Base-by-base conservation (phyloP, 2,797 vertebrate genomes). In the Lithobates sylvaticus region DNA sequence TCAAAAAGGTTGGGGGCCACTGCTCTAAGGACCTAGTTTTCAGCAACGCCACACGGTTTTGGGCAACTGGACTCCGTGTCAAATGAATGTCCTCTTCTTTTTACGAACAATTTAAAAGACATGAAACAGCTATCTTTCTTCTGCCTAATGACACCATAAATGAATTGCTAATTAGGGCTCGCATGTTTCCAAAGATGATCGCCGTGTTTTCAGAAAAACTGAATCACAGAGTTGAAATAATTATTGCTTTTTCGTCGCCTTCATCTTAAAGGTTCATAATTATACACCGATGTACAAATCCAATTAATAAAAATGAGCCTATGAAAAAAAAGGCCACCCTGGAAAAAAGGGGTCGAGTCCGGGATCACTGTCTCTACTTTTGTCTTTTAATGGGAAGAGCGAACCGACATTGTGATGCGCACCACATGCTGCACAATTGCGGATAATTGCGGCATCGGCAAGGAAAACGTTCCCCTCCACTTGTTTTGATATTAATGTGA, bases 121-220 rank as follows among this genome's bases (percentile, higher is more conserved):
- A 8, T 47, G 29, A 6, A 82, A 39, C 23, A 72, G 44, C 80
- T 73, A 65, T 78, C 75, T 78, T 32, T 61, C 77, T 76, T 67
- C 27, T n/a, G 26, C 26, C 29, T 34, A 76, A 54, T 72, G 83
- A 79, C 83, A 26, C 36, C 8, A 69, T 70, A 73, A 86, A 82
- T 74, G 81, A 86, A 86, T 86, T 73, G 80, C 85, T 86, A 81
- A 84, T 81, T 84, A 76, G 76, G 44, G 71, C 71, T 83, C 32
- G 65, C 75, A 79, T 80, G 77, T 82, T 42, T 81, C 81, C 39
- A 83, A 73, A 65, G 69, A 21, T 87, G 42, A 76, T 65, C 39
- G n/a, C 12, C 18, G 39, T 81, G 83, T 84, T 76, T 82, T 34
- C 74, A 72, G 29, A 21, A 77, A 84, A 84, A 78, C 71, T 75